Percentiles rank a stretch among this genome's conserved stretches.
Evolutionary conservation across 1,140 invertebrate genomes (phyloP).

Genomic region (Mycetomoellerius zeteki): DNA sequence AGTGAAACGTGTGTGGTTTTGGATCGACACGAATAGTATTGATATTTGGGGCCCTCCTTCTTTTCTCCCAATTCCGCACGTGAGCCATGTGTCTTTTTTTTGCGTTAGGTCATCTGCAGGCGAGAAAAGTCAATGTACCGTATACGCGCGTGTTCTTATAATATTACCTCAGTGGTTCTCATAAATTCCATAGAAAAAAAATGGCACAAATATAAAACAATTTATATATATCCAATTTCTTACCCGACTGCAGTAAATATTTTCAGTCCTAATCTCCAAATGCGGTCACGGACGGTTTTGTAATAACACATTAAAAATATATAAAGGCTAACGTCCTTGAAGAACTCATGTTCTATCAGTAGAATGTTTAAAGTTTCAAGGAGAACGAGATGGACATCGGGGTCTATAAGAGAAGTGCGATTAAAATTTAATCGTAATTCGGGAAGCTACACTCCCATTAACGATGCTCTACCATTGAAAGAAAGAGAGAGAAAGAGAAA

Average conservation of each 20-base stretch:
- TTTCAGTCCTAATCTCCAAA: not conserved
- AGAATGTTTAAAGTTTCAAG: slow-evolving; percentile 2
- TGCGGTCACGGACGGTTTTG: not conserved
- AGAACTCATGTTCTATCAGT: slow-evolving; percentile 9
- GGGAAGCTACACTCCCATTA: not conserved
- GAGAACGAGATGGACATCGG: not conserved
- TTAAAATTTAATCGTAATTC: slow-evolving; percentile 10
- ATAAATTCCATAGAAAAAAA: not conserved
- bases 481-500: not conserved
- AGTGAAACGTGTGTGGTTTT: slow-evolving; percentile 71
- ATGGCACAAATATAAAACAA: not conserved
- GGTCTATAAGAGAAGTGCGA: not conserved
- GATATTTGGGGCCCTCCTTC: slow-evolving; percentile 60
- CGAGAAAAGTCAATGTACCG: slow-evolving; percentile 73
- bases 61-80: slow-evolving; percentile 82
- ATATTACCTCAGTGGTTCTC: not conserved
- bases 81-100: slow-evolving; percentile 80
- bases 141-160: slow-evolving; percentile 29
- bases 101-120: slow-evolving; percentile 76
- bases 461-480: not conserved
- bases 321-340: not conserved
- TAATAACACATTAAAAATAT: not conserved
- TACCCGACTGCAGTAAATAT: not conserved
- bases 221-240: slow-evolving; percentile 1
- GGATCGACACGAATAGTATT: slow-evolving; percentile 31